A percentile compares a stretch with the other conserved stretches of the same genome.
Conservation (phyloP, 2,113 vertebrate genomes). For the Trochalopteron elliotii region DNA sequence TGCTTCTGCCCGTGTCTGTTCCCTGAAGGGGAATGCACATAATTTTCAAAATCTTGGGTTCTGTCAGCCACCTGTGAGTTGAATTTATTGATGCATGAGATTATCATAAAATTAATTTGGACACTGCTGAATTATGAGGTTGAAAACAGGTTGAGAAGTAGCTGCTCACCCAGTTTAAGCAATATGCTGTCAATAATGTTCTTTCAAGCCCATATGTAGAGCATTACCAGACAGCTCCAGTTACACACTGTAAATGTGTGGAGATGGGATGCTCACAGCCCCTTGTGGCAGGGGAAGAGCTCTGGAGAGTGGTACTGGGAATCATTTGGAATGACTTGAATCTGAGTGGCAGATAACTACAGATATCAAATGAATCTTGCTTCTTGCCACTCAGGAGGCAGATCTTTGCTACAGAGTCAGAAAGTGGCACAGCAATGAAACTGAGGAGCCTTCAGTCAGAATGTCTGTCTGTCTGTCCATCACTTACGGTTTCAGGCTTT, state of each 20-base stretch:
- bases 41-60: conserved; percentile 65
- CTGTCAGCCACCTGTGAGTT: conserved; percentile 59
- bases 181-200: conserved; percentile 33
- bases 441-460: background rate
- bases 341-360: background rate
- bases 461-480: background rate
- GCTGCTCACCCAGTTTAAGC: conserved; percentile 4
- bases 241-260: background rate
- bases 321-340: background rate
- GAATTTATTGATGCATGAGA: conserved; percentile 65
- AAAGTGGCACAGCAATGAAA: background rate
- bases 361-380: conserved; percentile 10
- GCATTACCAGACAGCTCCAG: conserved; percentile 18
- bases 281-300: background rate
- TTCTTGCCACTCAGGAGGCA: background rate
- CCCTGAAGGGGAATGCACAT: conserved; percentile 67
- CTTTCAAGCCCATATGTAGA: conserved; percentile 35
- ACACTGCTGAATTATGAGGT: conserved; percentile 61
- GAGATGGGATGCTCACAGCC: background rate
- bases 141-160: conserved; percentile 60
- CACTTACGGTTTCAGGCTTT: background rate
- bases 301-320: background rate
- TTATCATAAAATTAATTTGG: conserved; percentile 76
- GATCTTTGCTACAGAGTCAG: background rate
- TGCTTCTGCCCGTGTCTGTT: conserved; percentile 55